These are phyloP conservation scores for Melanocharis versteri DNA, from an alignment of 2,113 vertebrate genomes.

Conservation along the genomic window DNA sequence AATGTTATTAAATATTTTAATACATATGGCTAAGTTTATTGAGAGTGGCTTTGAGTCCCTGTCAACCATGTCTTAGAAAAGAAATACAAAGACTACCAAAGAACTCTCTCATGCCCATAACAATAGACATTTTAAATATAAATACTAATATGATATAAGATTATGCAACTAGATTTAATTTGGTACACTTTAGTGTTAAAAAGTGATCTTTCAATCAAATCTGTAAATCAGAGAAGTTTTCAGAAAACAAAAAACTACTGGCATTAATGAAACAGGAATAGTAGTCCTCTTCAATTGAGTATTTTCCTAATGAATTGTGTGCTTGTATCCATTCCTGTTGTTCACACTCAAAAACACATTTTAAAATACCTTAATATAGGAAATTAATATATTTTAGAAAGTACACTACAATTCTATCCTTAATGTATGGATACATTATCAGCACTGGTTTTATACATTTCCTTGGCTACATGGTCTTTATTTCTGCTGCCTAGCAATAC, in stretches of 20 bases:
- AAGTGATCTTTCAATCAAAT: background rate
- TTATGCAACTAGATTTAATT: background rate
- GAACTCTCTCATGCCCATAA: background rate
- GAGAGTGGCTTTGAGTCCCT: background rate
- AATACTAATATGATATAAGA: background rate
- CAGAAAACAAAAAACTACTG: background rate
- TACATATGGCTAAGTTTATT: background rate
- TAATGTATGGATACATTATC: background rate
- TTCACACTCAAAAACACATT: background rate
- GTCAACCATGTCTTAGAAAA: background rate
- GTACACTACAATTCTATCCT: background rate
- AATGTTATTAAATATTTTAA: slow-evolving; percentile 19
- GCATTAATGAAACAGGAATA: background rate
- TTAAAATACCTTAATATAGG: background rate
- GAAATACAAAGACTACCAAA: background rate
- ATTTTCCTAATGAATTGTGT: background rate
- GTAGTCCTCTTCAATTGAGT: background rate
- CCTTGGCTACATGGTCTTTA: background rate
- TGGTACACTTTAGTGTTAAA: background rate
- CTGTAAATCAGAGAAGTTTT: background rate
- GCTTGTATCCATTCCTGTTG: background rate
- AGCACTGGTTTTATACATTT: background rate
- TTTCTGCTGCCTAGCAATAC: background rate
- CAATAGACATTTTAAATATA: background rate
- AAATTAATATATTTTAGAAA: background rate